Evolutionary conservation across 1,140 invertebrate species (phyloP).

Genomic region (Lordiphosa clarofinis): DNA sequence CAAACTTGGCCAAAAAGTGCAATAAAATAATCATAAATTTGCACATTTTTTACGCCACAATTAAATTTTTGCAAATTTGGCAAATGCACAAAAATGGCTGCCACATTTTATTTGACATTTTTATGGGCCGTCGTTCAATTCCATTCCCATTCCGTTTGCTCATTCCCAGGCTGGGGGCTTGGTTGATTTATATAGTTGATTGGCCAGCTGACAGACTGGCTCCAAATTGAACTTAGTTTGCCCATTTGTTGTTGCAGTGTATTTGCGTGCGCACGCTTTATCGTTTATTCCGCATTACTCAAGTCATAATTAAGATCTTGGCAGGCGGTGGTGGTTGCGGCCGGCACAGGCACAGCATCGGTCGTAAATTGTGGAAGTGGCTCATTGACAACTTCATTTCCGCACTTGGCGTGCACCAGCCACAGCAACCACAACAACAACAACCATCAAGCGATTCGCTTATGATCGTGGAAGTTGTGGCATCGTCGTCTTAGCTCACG

Average conservation of each 20-base stretch:
- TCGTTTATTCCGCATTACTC: conserved; percentile 75
- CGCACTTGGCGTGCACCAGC: conserved; percentile 61
- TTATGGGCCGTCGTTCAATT: conserved; percentile 53
- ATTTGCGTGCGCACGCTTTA: conserved; percentile 74
- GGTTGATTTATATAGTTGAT: conserved; percentile 68
- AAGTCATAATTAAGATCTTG: conserved; percentile 78
- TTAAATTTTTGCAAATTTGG: conserved; percentile 75
- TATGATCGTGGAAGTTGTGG: conserved; percentile 35
- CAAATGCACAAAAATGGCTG: conserved; percentile 73
- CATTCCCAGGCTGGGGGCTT: conserved; percentile 19
- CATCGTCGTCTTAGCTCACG: conserved; percentile 54
- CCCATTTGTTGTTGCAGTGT: conserved; percentile 49
- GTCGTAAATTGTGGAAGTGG: conserved; percentile 77
- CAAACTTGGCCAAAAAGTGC: conserved; percentile 44
- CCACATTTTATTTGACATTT: conserved; percentile 73
- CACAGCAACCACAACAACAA: conserved; percentile 21
- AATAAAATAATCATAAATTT: conserved; percentile 76
- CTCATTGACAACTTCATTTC: conserved; percentile 78
- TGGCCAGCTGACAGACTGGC: conserved; percentile 42
- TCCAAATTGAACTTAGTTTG: conserved; percentile 18
- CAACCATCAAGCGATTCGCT: conserved; percentile 36
- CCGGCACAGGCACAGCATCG: conserved; percentile 50
- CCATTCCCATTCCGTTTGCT: conserved; percentile 3
- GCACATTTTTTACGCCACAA: conserved; percentile 59
- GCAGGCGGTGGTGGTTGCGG: conserved; percentile 46